Conservation (phyloP, 2,797 vertebrate genomes). For the Margarornis squamiger region DNA sequence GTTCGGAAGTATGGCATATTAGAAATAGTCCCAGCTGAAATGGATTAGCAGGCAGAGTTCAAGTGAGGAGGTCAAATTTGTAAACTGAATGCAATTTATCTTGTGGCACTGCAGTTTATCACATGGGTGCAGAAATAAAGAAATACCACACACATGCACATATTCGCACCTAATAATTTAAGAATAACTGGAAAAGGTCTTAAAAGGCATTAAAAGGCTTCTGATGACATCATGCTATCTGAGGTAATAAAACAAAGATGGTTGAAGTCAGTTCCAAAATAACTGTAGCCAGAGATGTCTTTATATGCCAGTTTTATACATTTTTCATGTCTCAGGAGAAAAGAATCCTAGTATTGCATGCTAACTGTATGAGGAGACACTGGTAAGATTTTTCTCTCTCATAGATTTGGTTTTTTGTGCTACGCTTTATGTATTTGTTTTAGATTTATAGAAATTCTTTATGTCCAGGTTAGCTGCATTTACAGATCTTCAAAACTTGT, state of each 20-base stretch:
- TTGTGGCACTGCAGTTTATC: conserved; percentile 53
- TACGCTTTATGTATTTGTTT: background rate
- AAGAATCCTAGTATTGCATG: background rate
- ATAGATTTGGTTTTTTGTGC: background rate
- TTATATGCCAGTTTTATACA: background rate
- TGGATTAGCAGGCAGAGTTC: conserved; percentile 62
- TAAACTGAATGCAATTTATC: conserved; percentile 57
- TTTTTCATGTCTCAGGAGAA: background rate
- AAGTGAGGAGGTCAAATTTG: conserved; percentile 58
- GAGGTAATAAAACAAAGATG: conserved; percentile 11
- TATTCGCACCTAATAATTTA: conserved; percentile 57
- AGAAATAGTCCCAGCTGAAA: conserved; percentile 60
- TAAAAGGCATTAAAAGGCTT: conserved; percentile 33
- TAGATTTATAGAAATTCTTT: background rate
- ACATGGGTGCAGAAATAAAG: conserved; percentile 19
- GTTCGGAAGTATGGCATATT: conserved; percentile 25
- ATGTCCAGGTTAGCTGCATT: accelerated
- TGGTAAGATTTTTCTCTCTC: background rate
- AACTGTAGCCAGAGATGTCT: background rate
- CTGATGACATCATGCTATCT: conserved; percentile 52
- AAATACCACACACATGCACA: conserved; percentile 21
- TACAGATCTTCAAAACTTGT: background rate
- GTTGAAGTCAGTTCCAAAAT: background rate
- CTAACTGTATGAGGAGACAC: background rate
- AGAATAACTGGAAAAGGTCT: conserved; percentile 20